Evolutionary conservation across 2,888 invertebrate species (phyloP), one percentile per base, ranked within the genome.

Genomic region (Drosophila mercatorum): DNA sequence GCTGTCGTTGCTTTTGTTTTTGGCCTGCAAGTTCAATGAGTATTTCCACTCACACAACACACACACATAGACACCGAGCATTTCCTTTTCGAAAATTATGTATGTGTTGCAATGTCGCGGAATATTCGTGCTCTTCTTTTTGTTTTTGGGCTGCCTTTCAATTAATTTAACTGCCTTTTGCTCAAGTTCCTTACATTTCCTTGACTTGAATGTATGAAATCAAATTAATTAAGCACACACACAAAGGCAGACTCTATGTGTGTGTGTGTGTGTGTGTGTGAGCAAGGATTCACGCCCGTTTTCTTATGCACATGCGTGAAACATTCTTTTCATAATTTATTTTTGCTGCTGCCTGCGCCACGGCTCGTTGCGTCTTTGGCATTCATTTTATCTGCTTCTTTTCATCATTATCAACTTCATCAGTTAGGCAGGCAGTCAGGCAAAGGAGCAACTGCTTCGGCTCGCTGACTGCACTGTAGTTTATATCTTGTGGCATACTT

Each of bases 311-410:
- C 87, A 88, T 86, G 84, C 89, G 77, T 88, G 87, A 70, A 73
- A 83, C 72, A 87, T 88, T 83, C 87, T 81, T 83, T 86, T 83
- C 87, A 85, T 85, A 88, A 85, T 86, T 83, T 83, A 83, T 86
- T 69, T 74, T 74, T 64, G 62, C 80, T 17, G 14, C 31, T 66
- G 53, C 68, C 49, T 55, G 22, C 22, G 22, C 22, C 22, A 22
- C 22, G 22, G 22, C 22, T 22, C 61, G 36, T 49, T 72, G 58
- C 70, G 53, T 49, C 64, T 61, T 61, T 64, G 57, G 60, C 81
- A 70, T 83, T 83, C 81, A 66, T 67, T 78, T 75, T 81, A 74
- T 76, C 83, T 53, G 68, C 46, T 58, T 56, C 68, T 55, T 57
- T 81, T 76, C 78, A 73, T 74, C 83, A 72, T 81, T 83, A 84